A percentile compares a stretch with the other conserved stretches of the same genome.
Evolutionary conservation across 2,888 invertebrate species (phyloP).

Genomic region (Ormia ochracea): DNA sequence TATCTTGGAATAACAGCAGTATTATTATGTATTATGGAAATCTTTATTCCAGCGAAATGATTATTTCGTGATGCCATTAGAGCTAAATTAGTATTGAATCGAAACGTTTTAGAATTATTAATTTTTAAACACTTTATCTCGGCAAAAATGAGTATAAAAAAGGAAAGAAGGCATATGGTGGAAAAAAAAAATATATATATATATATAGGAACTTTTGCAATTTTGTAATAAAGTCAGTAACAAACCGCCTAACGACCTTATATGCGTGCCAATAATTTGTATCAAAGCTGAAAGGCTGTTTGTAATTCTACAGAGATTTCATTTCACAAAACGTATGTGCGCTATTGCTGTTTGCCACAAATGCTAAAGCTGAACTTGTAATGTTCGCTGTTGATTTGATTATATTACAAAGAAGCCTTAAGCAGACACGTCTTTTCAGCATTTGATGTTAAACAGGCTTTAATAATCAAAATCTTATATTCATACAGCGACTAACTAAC

Average conservation of each 20-base stretch:
- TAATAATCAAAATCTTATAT: constrained; percentile 45
- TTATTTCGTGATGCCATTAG: constrained; percentile 56
- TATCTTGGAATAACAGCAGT: background rate
- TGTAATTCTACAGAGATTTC: background rate
- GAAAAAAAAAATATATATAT: background rate
- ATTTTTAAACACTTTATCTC: constrained; percentile 42
- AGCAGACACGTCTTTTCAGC: constrained; percentile 61
- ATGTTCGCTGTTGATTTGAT: constrained; percentile 31
- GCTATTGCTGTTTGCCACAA: background rate
- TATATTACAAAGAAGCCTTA: constrained; percentile 46
- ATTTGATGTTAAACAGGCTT: constrained; percentile 47
- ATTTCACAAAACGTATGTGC: background rate
- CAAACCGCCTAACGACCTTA: constrained; percentile 34
- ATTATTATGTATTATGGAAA: background rate
- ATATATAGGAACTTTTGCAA: too few relatives aligned
- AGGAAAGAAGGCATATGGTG: background rate
- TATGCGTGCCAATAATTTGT: constrained; percentile 58
- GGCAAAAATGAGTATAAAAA: background rate
- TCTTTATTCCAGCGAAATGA: constrained; percentile 38
- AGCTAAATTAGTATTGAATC: constrained; percentile 12
- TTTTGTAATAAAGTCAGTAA: constrained; percentile 6
- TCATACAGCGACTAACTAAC: background rate
- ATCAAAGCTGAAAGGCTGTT: constrained; percentile 50
- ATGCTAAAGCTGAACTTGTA: constrained; percentile 3
- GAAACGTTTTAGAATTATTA: constrained; percentile 26